Percentiles rank a stretch among this genome's conserved stretches.
phyloP scores from a whole-genome alignment of 2,797 vertebrate species.

The Gallinago stenura region DNA sequence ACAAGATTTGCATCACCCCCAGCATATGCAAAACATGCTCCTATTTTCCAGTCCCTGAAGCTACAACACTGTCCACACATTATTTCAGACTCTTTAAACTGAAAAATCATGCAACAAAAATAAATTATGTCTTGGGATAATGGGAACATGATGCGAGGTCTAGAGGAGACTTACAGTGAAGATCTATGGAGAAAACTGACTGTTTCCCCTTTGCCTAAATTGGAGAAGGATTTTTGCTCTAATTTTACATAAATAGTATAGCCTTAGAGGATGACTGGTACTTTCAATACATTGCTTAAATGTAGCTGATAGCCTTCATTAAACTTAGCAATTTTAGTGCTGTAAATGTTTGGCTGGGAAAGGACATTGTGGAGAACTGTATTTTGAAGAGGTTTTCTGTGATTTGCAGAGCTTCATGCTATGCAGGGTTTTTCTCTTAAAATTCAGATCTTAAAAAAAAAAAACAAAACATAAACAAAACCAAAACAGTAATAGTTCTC shows the following conservation, averaged over 20 bases:
- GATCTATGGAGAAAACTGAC: neutral
- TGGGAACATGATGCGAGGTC: neutral
- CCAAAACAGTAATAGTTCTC: rapidly evolving
- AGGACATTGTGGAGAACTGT: neutral
- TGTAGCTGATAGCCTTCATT: neutral
- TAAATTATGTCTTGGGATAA: neutral
- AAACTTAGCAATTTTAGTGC: neutral
- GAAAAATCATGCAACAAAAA: neutral
- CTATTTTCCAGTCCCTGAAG: neutral
- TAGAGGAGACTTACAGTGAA: neutral
- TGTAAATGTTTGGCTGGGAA: neutral
- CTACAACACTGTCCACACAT: neutral
- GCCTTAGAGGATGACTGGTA: neutral
- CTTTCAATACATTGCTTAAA: neutral
- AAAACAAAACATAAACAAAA: too few species aligned
- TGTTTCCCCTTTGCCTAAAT: neutral
- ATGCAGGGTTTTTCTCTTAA: neutral
- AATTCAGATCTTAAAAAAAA: neutral
- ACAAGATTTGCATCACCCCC: neutral
- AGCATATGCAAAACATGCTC: neutral
- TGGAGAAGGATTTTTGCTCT: neutral
- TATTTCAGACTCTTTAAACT: neutral
- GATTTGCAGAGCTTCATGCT: neutral
- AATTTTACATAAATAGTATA: neutral
- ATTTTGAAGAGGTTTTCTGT: neutral